phyloP scores from a whole-genome alignment of 2,888 invertebrate genomes.

The Euphydryas editha region DNA sequence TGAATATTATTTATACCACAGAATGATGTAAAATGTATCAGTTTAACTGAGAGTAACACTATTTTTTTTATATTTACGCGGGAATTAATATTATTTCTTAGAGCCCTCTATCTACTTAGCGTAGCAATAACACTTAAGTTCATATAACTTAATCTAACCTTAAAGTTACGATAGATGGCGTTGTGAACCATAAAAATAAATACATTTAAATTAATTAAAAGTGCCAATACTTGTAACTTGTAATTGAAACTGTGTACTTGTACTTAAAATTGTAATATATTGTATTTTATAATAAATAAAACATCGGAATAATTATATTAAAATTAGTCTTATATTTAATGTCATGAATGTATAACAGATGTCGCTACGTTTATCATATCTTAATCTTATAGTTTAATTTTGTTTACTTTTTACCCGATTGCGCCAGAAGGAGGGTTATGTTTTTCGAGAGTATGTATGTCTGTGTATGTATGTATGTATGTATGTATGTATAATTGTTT shows the following conservation, averaged over 20 bases:
- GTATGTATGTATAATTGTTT: no score
- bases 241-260: no score
- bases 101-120: neutral
- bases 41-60: no score
- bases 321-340: neutral
- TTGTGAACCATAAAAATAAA: neutral
- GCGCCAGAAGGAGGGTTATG: no score
- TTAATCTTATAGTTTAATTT: no score
- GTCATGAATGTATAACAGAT: neutral
- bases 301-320: neutral
- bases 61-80: neutral
- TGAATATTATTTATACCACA: no score
- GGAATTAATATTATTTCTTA: neutral
- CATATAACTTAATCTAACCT: neutral
- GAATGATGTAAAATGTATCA: no score
- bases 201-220: neutral
- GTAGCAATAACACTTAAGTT: constrained; percentile 1
- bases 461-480: no score
- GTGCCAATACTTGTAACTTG: no score
- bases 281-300: neutral
- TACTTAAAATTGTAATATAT: neutral
- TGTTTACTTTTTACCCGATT: no score
- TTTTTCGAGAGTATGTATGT: no score
- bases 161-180: constrained; percentile 7
- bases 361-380: neutral